These are phyloP conservation scores for Craterocephalus amniculus DNA, from an alignment of 2,797 vertebrate genomes.

Conservation along the genomic window DNA sequence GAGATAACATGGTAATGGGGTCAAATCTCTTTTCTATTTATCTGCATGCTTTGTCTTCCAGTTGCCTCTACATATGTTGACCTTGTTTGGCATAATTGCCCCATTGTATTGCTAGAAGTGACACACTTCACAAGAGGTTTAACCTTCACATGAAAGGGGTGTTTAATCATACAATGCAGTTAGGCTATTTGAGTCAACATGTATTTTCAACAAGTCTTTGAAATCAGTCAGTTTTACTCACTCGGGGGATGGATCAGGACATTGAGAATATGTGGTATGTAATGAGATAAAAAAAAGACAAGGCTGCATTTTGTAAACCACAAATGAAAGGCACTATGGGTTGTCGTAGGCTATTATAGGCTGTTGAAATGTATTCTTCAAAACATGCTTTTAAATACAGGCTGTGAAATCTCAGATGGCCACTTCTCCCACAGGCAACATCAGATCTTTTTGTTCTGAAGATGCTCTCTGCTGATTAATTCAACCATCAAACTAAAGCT, in stretches of 20 bases:
- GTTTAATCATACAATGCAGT: conserved; percentile 33
- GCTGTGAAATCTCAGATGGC: conserved; percentile 77
- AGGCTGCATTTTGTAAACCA: conserved; percentile 52
- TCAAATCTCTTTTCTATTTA: conserved; percentile 49
- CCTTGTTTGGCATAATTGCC: conserved; percentile 54
- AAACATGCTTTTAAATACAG: conserved; percentile 78
- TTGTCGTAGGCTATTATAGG: conserved; percentile 69
- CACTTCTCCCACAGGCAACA: conserved; percentile 76
- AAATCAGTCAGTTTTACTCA: conserved; percentile 49
- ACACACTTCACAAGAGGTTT: conserved; percentile 55
- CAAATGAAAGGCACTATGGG: conserved; percentile 54
- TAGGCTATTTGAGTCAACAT: conserved; percentile 49
- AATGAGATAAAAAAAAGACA: conserved; percentile 10
- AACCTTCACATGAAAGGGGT: conserved; percentile 48
- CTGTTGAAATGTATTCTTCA: conserved; percentile 72
- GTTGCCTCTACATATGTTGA: conserved; percentile 58
- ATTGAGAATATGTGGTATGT: conserved; percentile 48
- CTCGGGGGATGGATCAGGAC: conserved; percentile 51
- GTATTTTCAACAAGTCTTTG: conserved; percentile 50
- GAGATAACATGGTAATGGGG: conserved; percentile 56
- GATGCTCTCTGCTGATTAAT: conserved; percentile 82
- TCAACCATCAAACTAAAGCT: conserved; percentile 83
- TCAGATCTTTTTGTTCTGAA: conserved; percentile 81
- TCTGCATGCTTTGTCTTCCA: conserved; percentile 58
- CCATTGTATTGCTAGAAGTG: conserved; percentile 51